Evolutionary conservation across 2,797 vertebrate species (phyloP).

Genomic region (Oceanodroma leucorhoa): DNA sequence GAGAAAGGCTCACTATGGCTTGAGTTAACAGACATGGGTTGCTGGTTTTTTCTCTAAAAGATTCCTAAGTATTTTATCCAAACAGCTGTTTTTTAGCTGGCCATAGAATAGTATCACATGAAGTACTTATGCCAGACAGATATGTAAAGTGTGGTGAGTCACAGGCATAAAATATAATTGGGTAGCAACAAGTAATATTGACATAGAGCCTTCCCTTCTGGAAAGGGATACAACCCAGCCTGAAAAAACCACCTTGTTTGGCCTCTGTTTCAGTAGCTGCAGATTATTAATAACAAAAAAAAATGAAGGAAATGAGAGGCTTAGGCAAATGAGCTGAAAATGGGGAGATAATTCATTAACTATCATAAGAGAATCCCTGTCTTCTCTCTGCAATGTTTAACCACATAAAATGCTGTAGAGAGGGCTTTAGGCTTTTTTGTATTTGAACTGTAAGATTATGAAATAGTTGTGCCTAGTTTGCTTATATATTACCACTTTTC

Average conservation of each 20-base stretch:
- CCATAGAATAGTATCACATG: neutral
- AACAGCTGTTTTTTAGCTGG: neutral
- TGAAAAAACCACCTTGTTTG: neutral
- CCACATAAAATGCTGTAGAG: neutral
- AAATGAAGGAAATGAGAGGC: neutral
- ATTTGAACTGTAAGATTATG: neutral
- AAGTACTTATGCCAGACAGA: neutral
- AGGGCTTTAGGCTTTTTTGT: neutral
- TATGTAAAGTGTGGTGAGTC: neutral
- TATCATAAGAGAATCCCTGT: neutral
- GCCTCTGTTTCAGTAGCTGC: neutral
- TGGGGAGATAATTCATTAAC: neutral
- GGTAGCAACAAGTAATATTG: neutral
- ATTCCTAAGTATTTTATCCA: neutral
- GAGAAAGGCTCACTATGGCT: neutral
- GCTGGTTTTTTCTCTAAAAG: neutral
- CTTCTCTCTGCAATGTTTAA: neutral
- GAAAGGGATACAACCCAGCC: neutral
- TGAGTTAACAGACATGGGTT: accelerated
- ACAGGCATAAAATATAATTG: neutral
- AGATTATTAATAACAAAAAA: neutral
- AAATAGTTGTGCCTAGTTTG: neutral
- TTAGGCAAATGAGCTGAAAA: neutral
- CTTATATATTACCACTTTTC: neutral
- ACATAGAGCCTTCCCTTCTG: neutral